Conservation (phyloP, 2,888 invertebrate species). For the Cloeon dipterum region DNA sequence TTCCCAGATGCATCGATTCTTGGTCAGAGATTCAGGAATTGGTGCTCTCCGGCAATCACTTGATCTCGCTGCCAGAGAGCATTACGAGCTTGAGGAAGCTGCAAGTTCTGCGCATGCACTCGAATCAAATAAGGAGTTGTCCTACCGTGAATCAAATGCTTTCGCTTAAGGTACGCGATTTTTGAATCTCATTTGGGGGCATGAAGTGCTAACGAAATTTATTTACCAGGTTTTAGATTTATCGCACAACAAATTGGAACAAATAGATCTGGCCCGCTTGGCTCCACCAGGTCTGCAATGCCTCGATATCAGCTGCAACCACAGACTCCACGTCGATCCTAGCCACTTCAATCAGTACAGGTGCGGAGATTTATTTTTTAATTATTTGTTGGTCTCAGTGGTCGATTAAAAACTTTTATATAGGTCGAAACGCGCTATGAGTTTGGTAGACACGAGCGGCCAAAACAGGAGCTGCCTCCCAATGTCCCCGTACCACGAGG, state of each 20-base stretch:
- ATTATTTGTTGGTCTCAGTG: too few species aligned
- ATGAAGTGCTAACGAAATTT: background rate
- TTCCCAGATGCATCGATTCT: constrained; percentile 34
- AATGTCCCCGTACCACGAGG: constrained; percentile 19
- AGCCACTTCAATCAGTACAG: constrained; percentile 58
- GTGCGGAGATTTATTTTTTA: too few species aligned
- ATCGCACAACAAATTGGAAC: constrained; percentile 65
- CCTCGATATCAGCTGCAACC: constrained; percentile 63
- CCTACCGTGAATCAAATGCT: constrained; percentile 53
- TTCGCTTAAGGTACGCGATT: constrained; percentile 41
- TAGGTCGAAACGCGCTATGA: constrained; percentile 44
- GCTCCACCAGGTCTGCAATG: constrained; percentile 49
- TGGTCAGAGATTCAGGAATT: constrained; percentile 65
- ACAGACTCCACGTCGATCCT: constrained; percentile 59
- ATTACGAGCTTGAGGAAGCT: constrained; percentile 46
- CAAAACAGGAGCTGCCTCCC: constrained; percentile 46
- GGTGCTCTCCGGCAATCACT: constrained; percentile 57
- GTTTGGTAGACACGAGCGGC: constrained; percentile 64
- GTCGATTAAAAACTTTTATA: background rate
- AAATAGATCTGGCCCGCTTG: constrained; percentile 47
- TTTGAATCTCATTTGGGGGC: background rate
- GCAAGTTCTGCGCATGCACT: constrained; percentile 54
- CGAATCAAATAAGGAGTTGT: constrained; percentile 49
- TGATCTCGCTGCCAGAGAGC: constrained; percentile 51
- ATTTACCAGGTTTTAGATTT: constrained; percentile 38